Percentiles rank a stretch among this genome's conserved stretches.
phyloP scores from a whole-genome alignment of 2,113 vertebrate species.

The Struthidea cinerea region DNA sequence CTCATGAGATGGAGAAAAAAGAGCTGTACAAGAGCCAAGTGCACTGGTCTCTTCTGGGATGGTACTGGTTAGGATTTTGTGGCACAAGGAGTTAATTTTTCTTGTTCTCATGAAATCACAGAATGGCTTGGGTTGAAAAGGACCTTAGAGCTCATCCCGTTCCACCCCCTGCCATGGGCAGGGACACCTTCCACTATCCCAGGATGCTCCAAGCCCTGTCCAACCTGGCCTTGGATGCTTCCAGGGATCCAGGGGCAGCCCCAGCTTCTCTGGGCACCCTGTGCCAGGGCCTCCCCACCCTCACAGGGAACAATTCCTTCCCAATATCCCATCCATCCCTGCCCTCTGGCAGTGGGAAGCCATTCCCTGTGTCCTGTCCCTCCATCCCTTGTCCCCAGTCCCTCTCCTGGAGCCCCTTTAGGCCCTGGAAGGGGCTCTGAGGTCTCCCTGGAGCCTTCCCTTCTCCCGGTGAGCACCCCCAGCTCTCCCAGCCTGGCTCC shows the following conservation, averaged over 20 bases:
- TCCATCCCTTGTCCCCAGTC: not conserved
- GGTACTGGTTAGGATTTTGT: not conserved
- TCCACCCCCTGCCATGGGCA: not conserved
- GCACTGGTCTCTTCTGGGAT: not conserved
- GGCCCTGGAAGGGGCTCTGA: not conserved
- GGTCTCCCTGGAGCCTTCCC: not conserved
- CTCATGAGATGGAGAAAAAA: not conserved
- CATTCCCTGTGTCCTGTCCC: not conserved
- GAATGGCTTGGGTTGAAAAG: not conserved
- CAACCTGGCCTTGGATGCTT: rapidly evolving
- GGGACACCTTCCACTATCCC: rapidly evolving
- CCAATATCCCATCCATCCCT: not conserved
- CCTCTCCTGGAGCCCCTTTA: not conserved
- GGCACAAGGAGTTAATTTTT: not conserved
- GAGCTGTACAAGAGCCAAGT: not conserved
- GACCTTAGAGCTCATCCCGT: not conserved
- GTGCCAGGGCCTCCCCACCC: not conserved
- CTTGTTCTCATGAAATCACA: not conserved
- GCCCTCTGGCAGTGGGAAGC: not conserved
- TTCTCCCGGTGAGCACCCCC: not conserved
- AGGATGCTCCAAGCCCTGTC: not conserved
- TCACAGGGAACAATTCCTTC: rapidly evolving
- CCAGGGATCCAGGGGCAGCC: not conserved
- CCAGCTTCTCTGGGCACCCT: not conserved
- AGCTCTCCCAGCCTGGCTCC: not conserved